Base-by-base conservation (phyloP, 2,113 vertebrate genomes). In the Tetrax tetrax region DNA sequence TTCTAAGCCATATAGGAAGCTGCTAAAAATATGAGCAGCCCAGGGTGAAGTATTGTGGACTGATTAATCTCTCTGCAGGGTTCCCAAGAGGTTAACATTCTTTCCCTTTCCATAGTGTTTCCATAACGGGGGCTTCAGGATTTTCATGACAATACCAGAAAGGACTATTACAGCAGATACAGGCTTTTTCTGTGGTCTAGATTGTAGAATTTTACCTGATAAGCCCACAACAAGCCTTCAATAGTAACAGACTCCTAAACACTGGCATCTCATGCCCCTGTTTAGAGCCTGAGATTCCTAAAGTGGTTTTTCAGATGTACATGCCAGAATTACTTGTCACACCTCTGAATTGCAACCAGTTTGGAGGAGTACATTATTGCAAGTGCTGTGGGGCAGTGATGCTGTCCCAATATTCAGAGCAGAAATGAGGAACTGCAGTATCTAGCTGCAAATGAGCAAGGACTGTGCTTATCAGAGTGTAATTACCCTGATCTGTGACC, bases 401-500 rank as follows among this genome's bases (percentile, higher is more conserved):
- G 41, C 57, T 77, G 37, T 57, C 63, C 63, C 59, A 29, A 19
- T 47, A 54, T 74, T 92, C 78, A 59, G 77, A 92, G 89, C 57
- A 96, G 74, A 82, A 87, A 87, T 47, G 28, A 92, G 28, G 51
- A 91, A 15, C 51, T 5, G 6, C 28, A 16, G 33, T 9, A 43
- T 50, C 53, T 61, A 91, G 94, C 81, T 85, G 89, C 53, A 93
- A 89, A 95, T 89, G 92, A 96, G 61, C 56, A 56, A 61, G 65
- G 45, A 79, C 61, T 79, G 65, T 87, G 64, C 89, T 90, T 95
- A 93, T 94, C 90, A 70, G 82, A 84, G 70, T 91, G 89, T 85
- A 96, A 95, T 96, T 95, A 95, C 81, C 77, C 61, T 96, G 86
- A 95, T 92, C 94, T 96, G 89, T 93, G 93, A 97, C 94, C 81